Percentiles rank a stretch among this genome's conserved stretches.
Evolutionary conservation across 2,888 invertebrate species (phyloP).

Genomic region (Galeopsomyia nigrocyanea): DNA sequence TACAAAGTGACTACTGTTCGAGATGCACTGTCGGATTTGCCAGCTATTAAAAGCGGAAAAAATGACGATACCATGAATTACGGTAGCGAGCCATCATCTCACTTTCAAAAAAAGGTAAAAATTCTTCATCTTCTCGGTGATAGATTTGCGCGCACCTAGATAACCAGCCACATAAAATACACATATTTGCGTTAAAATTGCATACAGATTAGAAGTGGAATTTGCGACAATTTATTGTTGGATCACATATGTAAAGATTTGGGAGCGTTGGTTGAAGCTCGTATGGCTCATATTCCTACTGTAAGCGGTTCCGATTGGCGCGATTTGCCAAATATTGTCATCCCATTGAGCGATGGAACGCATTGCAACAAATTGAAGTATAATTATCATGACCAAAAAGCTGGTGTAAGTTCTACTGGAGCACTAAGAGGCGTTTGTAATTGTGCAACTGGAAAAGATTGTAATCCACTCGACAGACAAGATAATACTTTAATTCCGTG

Average conservation of each 20-base stretch:
- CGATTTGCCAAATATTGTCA: conserved; percentile 84
- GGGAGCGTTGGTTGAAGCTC: conserved; percentile 82
- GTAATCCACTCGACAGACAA: conserved; percentile 81
- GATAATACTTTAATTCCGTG: conserved; percentile 88
- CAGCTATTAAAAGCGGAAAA: conserved; percentile 81
- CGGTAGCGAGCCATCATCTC: conserved; percentile 78
- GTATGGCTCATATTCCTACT: conserved; percentile 82
- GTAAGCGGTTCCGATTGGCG: conserved; percentile 87
- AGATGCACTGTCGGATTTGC: conserved; percentile 89
- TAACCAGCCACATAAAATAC: too few relatives aligned
- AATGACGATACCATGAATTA: conserved; percentile 79
- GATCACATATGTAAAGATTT: conserved; percentile 90
- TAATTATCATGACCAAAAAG: conserved; percentile 71
- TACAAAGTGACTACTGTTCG: conserved; percentile 82
- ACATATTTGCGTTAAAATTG: too few relatives aligned
- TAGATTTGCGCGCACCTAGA: too few relatives aligned
- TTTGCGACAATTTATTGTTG: conserved; percentile 72
- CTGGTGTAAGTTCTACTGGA: conserved; percentile 70
- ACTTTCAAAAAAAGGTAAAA: conserved; percentile 77
- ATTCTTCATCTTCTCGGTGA: too few relatives aligned
- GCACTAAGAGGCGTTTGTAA: conserved; percentile 80
- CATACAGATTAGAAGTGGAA: conserved; percentile 75
- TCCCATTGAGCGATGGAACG: conserved; percentile 79
- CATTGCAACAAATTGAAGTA: conserved; percentile 75
- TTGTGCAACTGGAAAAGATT: conserved; percentile 77